Conservation (phyloP, 2,113 vertebrate species). For the Lepus europaeus region DNA sequence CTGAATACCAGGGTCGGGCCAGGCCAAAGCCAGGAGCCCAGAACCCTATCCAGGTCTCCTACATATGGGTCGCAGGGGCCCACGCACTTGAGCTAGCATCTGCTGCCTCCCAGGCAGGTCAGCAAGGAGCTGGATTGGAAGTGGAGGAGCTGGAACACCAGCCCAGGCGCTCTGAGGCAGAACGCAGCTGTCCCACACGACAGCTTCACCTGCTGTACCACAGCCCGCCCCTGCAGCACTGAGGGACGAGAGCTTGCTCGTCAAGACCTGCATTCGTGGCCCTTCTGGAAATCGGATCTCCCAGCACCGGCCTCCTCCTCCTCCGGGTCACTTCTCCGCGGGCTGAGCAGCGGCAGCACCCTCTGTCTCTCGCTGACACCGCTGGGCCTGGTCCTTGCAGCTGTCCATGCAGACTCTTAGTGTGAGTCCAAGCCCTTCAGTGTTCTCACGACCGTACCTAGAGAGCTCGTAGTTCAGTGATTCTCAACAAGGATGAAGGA, state of each 20-base stretch:
- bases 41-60: no score
- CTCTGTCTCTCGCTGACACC: background rate
- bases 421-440: background rate
- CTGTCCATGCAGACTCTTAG: background rate
- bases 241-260: background rate
- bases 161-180: no score
- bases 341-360: background rate
- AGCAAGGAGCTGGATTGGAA: no score
- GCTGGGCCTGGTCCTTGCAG: background rate
- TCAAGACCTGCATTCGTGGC: background rate
- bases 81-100: no score
- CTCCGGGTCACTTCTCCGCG: background rate
- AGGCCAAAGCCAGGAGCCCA: no score
- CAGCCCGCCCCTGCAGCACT: background rate
- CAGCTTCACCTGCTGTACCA: no score
- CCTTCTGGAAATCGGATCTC: background rate
- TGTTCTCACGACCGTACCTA: background rate
- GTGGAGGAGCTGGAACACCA: no score
- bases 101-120: no score
- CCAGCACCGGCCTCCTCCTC: no score
- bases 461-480: background rate
- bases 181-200: no score
- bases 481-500: background rate
- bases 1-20: no score
- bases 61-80: no score